Evolutionary conservation across 2,113 vertebrate species (phyloP).

Genomic region (Cygnus buccinator): DNA sequence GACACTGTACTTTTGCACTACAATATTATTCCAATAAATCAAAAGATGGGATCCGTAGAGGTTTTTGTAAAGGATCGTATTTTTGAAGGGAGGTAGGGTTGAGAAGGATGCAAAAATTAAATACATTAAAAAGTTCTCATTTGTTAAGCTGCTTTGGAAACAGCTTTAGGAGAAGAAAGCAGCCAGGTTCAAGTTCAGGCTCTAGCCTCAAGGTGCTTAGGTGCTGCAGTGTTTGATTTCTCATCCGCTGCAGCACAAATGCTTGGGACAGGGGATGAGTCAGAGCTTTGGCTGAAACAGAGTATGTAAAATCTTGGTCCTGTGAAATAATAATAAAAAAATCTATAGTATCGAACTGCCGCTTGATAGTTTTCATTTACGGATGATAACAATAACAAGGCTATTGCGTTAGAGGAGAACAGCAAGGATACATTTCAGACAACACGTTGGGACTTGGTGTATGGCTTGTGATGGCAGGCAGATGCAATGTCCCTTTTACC

Average conservation of each 20-base stretch:
- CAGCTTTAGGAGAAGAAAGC: neutral
- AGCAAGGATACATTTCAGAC: neutral
- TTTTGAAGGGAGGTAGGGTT: constrained; percentile 8
- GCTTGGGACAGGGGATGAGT: neutral
- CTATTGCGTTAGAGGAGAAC: neutral
- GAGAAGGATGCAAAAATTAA: constrained; percentile 12
- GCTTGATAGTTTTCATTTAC: neutral
- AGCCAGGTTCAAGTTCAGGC: neutral
- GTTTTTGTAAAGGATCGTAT: constrained; percentile 39
- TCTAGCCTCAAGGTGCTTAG: neutral
- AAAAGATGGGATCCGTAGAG: constrained; percentile 24
- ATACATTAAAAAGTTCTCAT: neutral
- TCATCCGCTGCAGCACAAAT: neutral
- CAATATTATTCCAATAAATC: constrained; percentile 60
- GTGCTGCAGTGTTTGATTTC: constrained; percentile 6
- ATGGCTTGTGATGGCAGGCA: neutral
- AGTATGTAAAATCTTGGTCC: neutral
- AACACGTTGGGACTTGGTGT: neutral
- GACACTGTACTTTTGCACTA: constrained; percentile 30
- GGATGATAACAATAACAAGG: neutral
- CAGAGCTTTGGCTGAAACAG: neutral
- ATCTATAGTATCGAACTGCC: neutral
- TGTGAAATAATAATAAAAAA: neutral
- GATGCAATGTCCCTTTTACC: neutral
- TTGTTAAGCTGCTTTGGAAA: constrained; percentile 4